These are phyloP conservation scores for Pseudochromis fuscus DNA, from an alignment of 2,797 vertebrate species.

Conservation along the genomic window DNA sequence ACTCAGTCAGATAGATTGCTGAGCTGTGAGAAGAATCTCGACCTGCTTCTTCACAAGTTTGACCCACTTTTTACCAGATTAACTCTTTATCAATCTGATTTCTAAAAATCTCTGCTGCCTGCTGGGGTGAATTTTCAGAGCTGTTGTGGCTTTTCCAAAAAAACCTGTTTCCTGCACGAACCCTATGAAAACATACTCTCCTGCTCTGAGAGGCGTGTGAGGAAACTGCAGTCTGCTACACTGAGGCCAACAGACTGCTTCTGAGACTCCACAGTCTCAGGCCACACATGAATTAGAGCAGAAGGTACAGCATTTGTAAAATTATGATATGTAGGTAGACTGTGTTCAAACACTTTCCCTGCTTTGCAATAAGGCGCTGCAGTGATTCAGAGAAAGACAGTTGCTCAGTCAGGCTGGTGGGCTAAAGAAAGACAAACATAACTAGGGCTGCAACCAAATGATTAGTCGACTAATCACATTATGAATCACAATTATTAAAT, in stretches of 20 bases:
- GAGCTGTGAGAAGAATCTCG: too few species aligned
- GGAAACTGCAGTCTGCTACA: neutral
- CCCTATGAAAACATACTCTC: conserved; percentile 6
- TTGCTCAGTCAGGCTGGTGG: conserved; percentile 36
- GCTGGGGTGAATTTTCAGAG: neutral
- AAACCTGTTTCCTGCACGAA: conserved; percentile 1
- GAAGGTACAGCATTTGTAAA: neutral
- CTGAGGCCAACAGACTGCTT: neutral
- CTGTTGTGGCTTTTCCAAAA: neutral
- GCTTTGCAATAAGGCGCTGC: neutral
- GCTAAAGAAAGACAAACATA: too few species aligned
- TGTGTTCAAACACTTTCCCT: neutral
- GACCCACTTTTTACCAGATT: neutral
- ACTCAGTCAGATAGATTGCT: neutral
- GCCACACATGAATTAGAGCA: neutral
- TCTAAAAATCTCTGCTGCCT: neutral
- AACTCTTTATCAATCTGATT: neutral
- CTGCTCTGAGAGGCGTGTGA: neutral
- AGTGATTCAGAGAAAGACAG: neutral
- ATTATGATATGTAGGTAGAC: neutral
- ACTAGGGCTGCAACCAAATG: too few species aligned
- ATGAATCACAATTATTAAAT: too few species aligned
- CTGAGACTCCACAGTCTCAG: neutral
- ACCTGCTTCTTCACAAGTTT: neutral
- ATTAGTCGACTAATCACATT: too few species aligned